Evolutionary conservation across 23 tunicate genomes (phyloP), one percentile per base, ranked within the genome.

Genomic region (Trididemnum miniatum): DNA sequence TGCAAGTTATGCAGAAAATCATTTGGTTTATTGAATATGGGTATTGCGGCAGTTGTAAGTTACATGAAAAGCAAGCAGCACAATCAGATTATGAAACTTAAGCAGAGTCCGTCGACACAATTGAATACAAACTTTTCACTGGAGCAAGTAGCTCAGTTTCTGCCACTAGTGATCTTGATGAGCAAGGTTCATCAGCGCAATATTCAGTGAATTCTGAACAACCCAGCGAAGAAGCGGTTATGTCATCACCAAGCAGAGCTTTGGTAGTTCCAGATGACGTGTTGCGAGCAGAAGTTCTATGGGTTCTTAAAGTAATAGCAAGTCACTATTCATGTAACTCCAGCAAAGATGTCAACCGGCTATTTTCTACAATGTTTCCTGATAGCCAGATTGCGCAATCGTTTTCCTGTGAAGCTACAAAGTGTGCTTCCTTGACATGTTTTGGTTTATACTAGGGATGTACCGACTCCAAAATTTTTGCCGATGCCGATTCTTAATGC

Each of bases 1-100:
- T 73, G 79, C 9, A 73, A 73, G 79, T 73, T 38, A 2, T 38
- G 79, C 79, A 73, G 59, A 39, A 73, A 73, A 40, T 73, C 31
- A 15, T 38, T 73, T 73, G 79, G 38, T 73, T 3, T 73, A 22
- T 22, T 3, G 4, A 73, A 38, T 26, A 73, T 73, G 79, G 59
- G 79, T 5, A 38, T 38, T 24, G 28, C 28, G 9, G 79, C 79
- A 20, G 27, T 73, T 15, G 38, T 20, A 38, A 73, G 79, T 39
- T 59, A 73, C 30, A 73, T 39, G 79, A 73, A 73, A 38, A 73
- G 59, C 31, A 37, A 39, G 59, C 57, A 39, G 59, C 79, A 73
- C 38, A 9, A 20, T 20, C 57, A 73, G 29, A 7, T 73, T 5
- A 12, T 73, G 59, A 73, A 73, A 26, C 26, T 15, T 20, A 38